Evolutionary conservation across 2,797 vertebrate genomes (phyloP), one percentile per base, ranked within the genome.

Genomic region (Luscinia megarhynchos): DNA sequence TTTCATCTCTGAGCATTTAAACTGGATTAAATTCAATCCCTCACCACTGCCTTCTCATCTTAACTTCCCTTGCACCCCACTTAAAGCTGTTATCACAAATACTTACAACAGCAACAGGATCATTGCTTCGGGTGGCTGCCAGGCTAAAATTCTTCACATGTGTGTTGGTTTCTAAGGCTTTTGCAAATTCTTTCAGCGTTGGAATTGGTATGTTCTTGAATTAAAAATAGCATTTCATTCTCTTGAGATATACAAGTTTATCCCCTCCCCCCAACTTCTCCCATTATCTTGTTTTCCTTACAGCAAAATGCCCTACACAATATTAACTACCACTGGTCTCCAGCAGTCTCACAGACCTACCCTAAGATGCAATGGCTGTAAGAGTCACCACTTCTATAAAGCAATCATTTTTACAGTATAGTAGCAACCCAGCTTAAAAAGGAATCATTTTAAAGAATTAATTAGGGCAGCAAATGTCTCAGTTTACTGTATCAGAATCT

Each of bases 141-240:
- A 99, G 97, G 95, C 99, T 99, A 85, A 99, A 99, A 95, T 97
- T 98, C 96, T 98, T 99, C 90, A 99, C 98, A 15, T 98, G 97
- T 0, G 97, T 98, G 98, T 99, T 99, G 78, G 92, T 98, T 98
- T 99, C 99, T 98, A 99, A 97, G 93, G 99, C 98, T 98, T 99
- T 99, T 38, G 99, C 99, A 46, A 99, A 98, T 87, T 99, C 99
- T 97, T 99, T 99, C 95, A 99, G 97, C 2, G 98, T 99, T 85
- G 99, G 99, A 96, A 99, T 99, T 22, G 99, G 99, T 97, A 99
- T 99, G 97, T 99, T 99, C 99, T 99, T 87, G 64, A 97, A 98
- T 95, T 72, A 97, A 89, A 95, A 97, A 87, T 10, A 95, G 90
- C 77, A 57, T 91, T 92, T 94, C 51, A 87, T 23, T 90, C 64